A percentile compares a stretch with the other conserved stretches of the same genome.
Evolutionary conservation across 2,797 vertebrate genomes (phyloP).

Genomic region (Okamejei kenojei): DNA sequence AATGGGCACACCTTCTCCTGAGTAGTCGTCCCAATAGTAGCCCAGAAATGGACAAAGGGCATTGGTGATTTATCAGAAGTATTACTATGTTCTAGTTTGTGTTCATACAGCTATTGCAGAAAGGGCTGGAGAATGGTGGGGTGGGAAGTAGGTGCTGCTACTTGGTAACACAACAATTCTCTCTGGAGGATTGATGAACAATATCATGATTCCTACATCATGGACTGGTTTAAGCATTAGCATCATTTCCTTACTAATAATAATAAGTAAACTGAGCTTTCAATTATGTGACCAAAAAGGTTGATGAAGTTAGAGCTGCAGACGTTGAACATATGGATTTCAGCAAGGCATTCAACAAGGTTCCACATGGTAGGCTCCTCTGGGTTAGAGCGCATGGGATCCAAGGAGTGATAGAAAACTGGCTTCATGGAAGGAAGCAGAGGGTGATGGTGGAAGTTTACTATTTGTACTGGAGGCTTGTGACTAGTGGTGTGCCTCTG

Average conservation of each 20-base stretch:
- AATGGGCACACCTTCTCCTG: background rate
- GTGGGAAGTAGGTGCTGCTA: background rate
- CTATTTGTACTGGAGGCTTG: too few species aligned
- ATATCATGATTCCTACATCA: background rate
- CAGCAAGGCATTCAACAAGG: too few species aligned
- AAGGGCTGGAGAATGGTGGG: background rate
- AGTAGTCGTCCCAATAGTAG: background rate
- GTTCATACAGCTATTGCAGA: background rate
- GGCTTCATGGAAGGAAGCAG: too few species aligned
- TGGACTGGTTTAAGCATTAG: background rate
- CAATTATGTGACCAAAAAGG: background rate
- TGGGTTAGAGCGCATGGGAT: too few species aligned
- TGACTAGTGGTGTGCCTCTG: too few species aligned
- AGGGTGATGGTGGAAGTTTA: too few species aligned
- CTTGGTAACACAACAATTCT: background rate
- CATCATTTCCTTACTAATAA: background rate
- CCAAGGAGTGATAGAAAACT: too few species aligned
- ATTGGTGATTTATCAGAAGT: background rate
- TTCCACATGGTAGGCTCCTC: too few species aligned
- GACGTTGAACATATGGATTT: too few species aligned
- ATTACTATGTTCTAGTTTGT: background rate
- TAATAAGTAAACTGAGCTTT: background rate
- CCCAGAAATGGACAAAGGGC: background rate
- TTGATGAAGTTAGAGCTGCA: too few species aligned
- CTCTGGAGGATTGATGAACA: background rate